Evolutionary conservation across 2,113 vertebrate genomes (phyloP).

Genomic region (Apteryx mantelli): DNA sequence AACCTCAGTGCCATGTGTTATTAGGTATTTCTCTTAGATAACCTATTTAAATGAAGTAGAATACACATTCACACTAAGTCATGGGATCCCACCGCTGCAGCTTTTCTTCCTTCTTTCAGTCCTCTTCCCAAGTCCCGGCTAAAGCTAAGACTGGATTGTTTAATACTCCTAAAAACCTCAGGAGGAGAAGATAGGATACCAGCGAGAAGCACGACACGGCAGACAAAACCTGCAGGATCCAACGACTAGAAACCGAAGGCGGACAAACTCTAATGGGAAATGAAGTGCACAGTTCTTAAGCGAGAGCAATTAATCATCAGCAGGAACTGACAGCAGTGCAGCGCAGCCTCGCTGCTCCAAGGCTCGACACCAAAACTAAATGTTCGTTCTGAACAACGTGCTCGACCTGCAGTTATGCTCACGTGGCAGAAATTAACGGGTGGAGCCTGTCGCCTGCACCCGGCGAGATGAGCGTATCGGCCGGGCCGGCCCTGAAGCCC

Average conservation of each 20-base stretch:
- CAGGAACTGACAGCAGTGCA: not conserved
- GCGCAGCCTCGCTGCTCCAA: not conserved
- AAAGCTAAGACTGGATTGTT: not conserved
- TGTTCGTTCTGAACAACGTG: not conserved
- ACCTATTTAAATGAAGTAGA: not conserved
- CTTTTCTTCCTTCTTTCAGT: not conserved
- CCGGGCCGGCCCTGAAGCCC: not conserved
- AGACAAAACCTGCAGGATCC: not conserved
- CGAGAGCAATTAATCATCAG: not conserved
- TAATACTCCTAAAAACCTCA: not conserved
- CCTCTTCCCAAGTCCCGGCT: not conserved
- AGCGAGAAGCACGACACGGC: not conserved
- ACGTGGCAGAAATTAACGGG: accelerated
- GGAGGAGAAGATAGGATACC: not conserved
- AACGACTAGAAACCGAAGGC: not conserved
- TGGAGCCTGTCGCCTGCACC: not conserved
- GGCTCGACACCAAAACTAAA: not conserved
- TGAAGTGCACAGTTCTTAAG: not conserved
- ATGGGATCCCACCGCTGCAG: not conserved
- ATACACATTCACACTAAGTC: not conserved
- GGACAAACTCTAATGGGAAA: not conserved
- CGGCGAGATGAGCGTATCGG: too few species aligned
- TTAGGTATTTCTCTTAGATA: not conserved
- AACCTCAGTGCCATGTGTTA: not conserved
- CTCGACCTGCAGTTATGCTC: not conserved